Evolutionary conservation across 2,888 invertebrate genomes (phyloP), one percentile per base, ranked within the genome.

Genomic region (Temnothorax ravouxi): DNA sequence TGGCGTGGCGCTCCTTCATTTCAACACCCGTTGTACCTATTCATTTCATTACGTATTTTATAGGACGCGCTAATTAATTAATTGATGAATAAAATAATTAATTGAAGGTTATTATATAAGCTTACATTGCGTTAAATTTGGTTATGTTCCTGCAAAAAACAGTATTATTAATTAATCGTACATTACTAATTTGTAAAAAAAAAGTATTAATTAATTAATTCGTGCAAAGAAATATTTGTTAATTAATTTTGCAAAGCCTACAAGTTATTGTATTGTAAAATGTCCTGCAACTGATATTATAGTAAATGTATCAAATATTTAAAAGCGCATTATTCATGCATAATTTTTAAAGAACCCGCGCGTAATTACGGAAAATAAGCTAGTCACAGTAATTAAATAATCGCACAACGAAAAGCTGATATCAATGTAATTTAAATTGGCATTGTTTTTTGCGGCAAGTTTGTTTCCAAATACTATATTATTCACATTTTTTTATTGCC

Each of bases 1-100:
- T 38, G 38, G 50, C 52, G 6, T 44, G 44, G 44, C 66, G 15
- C 44, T 6, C 59, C 34, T 50, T 71, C 25, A 13, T 21, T 71
- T 47, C 15, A 18, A 34, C 38, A 34, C 13, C 6, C 18, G 13
- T 38, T 61, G 21, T 18, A n/a, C n/a, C n/a, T n/a, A 18, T 15
- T 18, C 21, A 21, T 29, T 54, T 66, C 8, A 61, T 47, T 69
- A 21, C 2, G 59, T 25, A 59, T 61, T 61, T 59, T 71, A 80
- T 61, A 18, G 25, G 2, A 79, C 18, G 21, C 29, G 25, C 18
- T 56, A 74, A 69, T 38, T 52, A 71, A 9, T 72, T 61, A 61
- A 77, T 77, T 66, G 54, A 76, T 52, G 18, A 44, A 44, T 67
- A 38, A 44, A 77, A 67, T 77, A 80, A 80, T 80, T 71, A 80